These are phyloP conservation scores for Melanotaenia pygmaea DNA, from an alignment of 2,797 vertebrate species.

Conservation along the genomic window DNA sequence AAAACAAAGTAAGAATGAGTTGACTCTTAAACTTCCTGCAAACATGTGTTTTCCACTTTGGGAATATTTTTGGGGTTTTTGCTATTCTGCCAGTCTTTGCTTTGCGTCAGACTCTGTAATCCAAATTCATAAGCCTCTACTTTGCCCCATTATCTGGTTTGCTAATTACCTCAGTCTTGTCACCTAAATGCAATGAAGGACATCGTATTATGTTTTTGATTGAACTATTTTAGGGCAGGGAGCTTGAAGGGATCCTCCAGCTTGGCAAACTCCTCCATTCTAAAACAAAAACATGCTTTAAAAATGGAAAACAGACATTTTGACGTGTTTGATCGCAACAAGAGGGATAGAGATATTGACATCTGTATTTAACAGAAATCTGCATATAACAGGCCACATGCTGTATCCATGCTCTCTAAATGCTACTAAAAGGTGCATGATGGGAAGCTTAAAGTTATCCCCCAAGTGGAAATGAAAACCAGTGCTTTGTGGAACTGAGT, in stretches of 20 bases:
- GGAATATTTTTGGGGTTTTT: conserved; percentile 36
- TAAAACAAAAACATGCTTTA: conserved; percentile 59
- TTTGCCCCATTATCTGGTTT: conserved; percentile 67
- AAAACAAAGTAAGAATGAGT: conserved; percentile 32
- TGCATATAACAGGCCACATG: conserved; percentile 40
- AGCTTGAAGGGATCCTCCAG: conserved; percentile 34
- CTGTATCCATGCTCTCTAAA: conserved; percentile 55
- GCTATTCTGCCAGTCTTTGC: conserved; percentile 47
- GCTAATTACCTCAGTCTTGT: conserved; percentile 69
- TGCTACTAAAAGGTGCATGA: conserved; percentile 73
- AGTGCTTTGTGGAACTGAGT: conserved; percentile 52
- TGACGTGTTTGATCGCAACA: conserved; percentile 64
- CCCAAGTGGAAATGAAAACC: conserved; percentile 72
- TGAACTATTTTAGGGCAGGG: conserved; percentile 49
- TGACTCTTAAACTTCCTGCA: conserved; percentile 29
- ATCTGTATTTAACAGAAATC: conserved; percentile 66
- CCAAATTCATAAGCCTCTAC: conserved; percentile 50
- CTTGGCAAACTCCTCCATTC: conserved; percentile 51
- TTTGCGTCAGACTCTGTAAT: conserved; percentile 56
- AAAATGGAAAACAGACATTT: conserved; percentile 51
- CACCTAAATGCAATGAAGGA: conserved; percentile 65
- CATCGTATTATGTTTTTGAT: conserved; percentile 54
- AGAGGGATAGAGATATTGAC: conserved; percentile 59
- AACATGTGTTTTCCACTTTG: conserved; percentile 53
- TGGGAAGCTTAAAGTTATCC: conserved; percentile 64